A percentile compares a stretch with the other conserved stretches of the same genome.
phyloP scores from a whole-genome alignment of 1,140 invertebrate species.

The Habropoda laboriosa region DNA sequence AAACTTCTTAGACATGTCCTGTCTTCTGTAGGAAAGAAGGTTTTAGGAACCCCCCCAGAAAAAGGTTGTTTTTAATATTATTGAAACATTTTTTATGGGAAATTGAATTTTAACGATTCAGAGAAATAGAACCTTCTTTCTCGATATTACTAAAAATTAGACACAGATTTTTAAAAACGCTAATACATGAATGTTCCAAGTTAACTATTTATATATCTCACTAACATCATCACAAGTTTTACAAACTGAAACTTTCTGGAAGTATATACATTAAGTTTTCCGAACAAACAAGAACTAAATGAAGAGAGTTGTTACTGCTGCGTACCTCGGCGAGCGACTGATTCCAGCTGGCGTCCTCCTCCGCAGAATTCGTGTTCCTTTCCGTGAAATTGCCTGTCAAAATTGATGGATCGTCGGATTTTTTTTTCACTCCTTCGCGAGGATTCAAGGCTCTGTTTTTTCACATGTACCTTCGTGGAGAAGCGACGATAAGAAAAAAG shows the following conservation, averaged over 20 bases:
- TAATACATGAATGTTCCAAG: not conserved
- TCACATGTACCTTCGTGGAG: not conserved
- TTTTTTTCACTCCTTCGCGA: not conserved
- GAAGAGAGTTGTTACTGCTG: not conserved
- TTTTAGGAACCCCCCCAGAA: too few species aligned
- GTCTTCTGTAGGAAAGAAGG: too few species aligned
- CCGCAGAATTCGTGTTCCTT: not conserved
- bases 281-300: too few species aligned
- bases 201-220: not conserved
- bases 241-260: not conserved
- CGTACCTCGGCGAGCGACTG: constrained; percentile 18
- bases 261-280: too few species aligned
- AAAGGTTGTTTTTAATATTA: too few species aligned
- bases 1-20: too few species aligned
- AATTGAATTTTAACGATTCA: too few species aligned
- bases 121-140: too few species aligned
- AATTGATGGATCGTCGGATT: constrained; percentile 35
- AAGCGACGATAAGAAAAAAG: not conserved
- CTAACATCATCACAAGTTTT: not conserved
- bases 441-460: constrained; percentile 21
- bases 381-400: constrained; percentile 35
- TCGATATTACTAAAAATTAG: too few species aligned
- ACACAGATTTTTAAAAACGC: too few species aligned
- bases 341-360: not conserved
- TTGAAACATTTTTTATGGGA: too few species aligned